Conservation (phyloP, 2,797 vertebrate species). For the Myotis findleyi region DNA sequence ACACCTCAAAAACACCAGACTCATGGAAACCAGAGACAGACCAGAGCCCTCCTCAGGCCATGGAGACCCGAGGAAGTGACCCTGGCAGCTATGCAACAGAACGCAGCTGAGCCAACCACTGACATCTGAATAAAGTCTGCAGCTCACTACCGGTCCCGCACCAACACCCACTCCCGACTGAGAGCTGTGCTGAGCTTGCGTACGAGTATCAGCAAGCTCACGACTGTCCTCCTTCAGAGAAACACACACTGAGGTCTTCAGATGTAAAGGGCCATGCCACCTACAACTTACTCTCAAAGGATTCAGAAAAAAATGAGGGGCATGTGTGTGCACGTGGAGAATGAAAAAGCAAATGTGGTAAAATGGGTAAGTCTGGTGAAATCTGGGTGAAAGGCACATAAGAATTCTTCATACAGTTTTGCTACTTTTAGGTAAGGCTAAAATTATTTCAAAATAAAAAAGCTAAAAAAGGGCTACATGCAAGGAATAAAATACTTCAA, state of each 20-base stretch:
- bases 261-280: neutral
- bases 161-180: neutral
- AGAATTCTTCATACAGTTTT: neutral
- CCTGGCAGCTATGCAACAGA: neutral
- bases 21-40: neutral
- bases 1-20: neutral
- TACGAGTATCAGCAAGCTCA: too few species aligned
- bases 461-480: neutral
- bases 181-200: neutral
- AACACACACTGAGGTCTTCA: neutral
- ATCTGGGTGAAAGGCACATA: neutral
- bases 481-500: neutral
- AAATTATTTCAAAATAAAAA: neutral
- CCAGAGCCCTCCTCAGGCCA: neutral
- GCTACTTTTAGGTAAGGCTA: neutral
- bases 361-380: neutral
- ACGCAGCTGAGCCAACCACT: neutral
- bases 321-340: neutral
- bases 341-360: neutral
- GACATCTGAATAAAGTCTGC: neutral
- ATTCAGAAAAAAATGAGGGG: neutral
- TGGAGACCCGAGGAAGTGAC: rapidly evolving
- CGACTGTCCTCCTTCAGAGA: neutral
- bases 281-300: neutral
- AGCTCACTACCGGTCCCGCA: neutral